These are phyloP conservation scores for Papilio polytes DNA, from an alignment of 1,140 invertebrate genomes.

Conservation along the genomic window DNA sequence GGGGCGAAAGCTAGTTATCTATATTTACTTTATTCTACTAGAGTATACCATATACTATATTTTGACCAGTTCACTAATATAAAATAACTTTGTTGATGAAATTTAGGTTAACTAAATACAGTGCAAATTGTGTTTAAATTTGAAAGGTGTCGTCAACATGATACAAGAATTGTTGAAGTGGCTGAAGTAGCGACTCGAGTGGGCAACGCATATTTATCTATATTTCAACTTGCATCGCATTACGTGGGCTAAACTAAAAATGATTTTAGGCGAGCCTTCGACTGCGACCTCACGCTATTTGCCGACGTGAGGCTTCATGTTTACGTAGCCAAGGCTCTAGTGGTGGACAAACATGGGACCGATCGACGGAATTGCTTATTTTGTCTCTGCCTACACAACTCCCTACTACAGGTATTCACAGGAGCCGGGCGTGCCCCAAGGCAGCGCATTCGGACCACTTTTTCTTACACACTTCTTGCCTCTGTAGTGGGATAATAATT, in stretches of 20 bases:
- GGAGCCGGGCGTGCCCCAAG: conserved; percentile 63
- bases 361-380: conserved; percentile 82
- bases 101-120: conserved; percentile 38
- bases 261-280: conserved; percentile 67
- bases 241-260: conserved; percentile 51
- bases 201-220: conserved; percentile 62
- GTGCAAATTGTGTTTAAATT: conserved; percentile 44
- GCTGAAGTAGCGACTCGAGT: conserved; percentile 55
- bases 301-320: conserved; percentile 79
- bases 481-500: conserved; percentile 67
- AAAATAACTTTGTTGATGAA: conserved; percentile 30
- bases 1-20: no score
- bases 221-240: conserved; percentile 67
- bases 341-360: conserved; percentile 80
- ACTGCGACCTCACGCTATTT: conserved; percentile 78
- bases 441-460: conserved; percentile 57
- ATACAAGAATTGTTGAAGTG: conserved; percentile 53
- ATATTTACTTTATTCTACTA: no score
- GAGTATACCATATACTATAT: not conserved
- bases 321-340: conserved; percentile 80
- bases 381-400: conserved; percentile 79
- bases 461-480: conserved; percentile 54
- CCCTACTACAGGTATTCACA: conserved; percentile 69
- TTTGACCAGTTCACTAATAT: not conserved
- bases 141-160: conserved; percentile 54